A percentile compares a stretch with the other conserved stretches of the same genome.
Evolutionary conservation across 2,888 invertebrate genomes (phyloP).

Genomic region (Peribatodes rhomboidaria): DNA sequence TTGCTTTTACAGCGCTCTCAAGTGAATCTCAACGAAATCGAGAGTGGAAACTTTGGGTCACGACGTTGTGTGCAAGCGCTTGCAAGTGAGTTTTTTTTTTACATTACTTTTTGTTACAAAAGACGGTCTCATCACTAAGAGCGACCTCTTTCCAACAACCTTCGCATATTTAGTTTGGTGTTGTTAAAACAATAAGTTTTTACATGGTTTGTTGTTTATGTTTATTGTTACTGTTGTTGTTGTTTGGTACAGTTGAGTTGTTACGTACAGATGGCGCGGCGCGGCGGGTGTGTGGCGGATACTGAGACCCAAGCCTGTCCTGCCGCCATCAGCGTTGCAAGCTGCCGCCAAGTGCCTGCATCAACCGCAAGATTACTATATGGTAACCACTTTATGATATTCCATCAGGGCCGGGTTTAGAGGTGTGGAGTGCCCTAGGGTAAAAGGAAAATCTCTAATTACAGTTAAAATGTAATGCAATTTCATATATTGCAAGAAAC

Average conservation of each 20-base stretch:
- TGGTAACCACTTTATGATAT: constrained; percentile 75
- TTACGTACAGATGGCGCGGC: constrained; percentile 88
- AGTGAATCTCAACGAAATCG: constrained; percentile 72
- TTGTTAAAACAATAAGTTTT: too few species aligned
- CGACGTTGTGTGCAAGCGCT: constrained; percentile 66
- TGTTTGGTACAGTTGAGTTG: not conserved
- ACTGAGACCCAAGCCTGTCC: constrained; percentile 87
- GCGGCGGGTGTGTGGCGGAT: constrained; percentile 90
- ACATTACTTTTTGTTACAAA: too few species aligned
- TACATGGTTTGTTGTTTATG: too few species aligned
- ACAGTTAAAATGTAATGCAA: too few species aligned
- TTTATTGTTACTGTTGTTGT: too few species aligned
- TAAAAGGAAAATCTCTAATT: too few species aligned
- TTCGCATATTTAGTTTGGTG: too few species aligned
- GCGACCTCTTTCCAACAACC: too few species aligned
- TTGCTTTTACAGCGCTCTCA: constrained; percentile 75
- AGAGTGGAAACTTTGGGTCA: constrained; percentile 76
- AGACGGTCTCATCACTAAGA: too few species aligned
- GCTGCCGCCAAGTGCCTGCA: constrained; percentile 92
- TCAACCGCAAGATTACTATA: constrained; percentile 91
- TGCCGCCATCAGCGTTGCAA: constrained; percentile 90
- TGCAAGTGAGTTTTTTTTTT: constrained; percentile 74
- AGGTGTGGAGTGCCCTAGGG: too few species aligned
- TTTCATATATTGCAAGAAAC: too few species aligned
- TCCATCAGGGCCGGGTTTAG: too few species aligned